Evolutionary conservation across 2,888 invertebrate species (phyloP).

Genomic region (Pristionchus mayeri): DNA sequence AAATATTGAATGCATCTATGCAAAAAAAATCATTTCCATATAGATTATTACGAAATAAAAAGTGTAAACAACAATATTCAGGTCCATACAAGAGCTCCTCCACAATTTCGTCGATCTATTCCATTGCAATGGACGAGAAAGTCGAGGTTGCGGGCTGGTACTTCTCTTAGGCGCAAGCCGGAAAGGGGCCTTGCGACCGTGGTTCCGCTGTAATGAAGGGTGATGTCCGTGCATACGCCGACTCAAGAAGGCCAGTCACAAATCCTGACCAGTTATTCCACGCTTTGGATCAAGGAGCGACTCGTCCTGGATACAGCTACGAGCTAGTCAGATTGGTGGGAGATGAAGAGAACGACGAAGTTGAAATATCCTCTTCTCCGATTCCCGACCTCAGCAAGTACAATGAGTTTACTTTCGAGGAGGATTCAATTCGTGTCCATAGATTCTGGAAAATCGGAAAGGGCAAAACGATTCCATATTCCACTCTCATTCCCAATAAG

Average conservation of each 20-base stretch:
- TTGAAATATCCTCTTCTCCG: not conserved
- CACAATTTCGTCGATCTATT: too few relatives aligned
- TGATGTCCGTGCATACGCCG: not conserved
- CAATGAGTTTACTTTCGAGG: not conserved
- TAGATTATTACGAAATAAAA: too few relatives aligned
- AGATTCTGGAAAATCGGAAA: not conserved
- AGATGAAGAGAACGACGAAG: not conserved
- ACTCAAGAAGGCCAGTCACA: not conserved
- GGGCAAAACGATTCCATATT: not conserved
- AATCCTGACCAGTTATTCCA: not conserved
- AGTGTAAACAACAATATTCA: too few relatives aligned
- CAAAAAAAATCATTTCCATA: too few relatives aligned
- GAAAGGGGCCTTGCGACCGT: too few relatives aligned
- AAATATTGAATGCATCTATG: too few relatives aligned
- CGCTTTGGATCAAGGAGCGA: not conserved
- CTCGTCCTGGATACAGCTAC: not conserved
- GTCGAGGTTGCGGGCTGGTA: too few relatives aligned
- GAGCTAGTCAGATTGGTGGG: not conserved
- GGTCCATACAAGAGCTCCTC: too few relatives aligned
- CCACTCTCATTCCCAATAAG: not conserved
- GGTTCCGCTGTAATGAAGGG: not conserved
- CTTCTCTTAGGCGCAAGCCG: too few relatives aligned
- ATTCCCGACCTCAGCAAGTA: not conserved
- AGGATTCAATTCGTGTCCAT: not conserved
- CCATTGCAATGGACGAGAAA: too few relatives aligned